Evolutionary conservation across 2,888 invertebrate species (phyloP), one percentile per base, ranked within the genome.

Genomic region (Drosophila sordidula): DNA sequence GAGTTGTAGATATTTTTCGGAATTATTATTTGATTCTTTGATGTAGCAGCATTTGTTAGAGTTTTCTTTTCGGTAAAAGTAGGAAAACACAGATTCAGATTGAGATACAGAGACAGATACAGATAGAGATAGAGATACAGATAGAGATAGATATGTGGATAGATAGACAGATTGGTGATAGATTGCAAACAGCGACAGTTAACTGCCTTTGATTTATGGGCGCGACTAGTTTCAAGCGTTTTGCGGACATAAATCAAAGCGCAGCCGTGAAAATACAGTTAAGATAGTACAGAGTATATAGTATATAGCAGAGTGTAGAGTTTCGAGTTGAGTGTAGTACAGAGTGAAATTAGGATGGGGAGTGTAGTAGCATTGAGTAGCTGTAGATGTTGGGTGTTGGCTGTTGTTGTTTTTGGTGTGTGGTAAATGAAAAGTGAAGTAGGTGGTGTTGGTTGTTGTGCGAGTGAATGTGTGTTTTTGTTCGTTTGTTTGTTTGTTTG

Each of bases 211-310:
- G 89, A 87, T 80, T 75, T 67, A 87, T 82, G 75, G 75, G 79
- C 82, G 80, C 79, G 91, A 91, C 91, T 91, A 91, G 91, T 90
- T 89, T 81, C 80, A 90, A 91, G 89, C 81, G 80, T 84, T 89
- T 87, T 79, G 74, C 78, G 78, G 54, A 69, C 83, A 87, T 77
- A 51, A 81, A 84, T 84, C 79, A 81, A 84, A 75, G 58, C 6
- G 57, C 70, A 67, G 81, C 65, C 75, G 54, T 70, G 62, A 65
- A 76, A 80, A 51, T 56, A 65, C 44, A 82, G 64, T 55, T 51
- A 29, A 47, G 56, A 66, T 38, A 70, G 22, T 29, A 39, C 42
- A 58, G 45, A 63, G 62, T 32, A 59, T 44, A 59, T 47, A 49
- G 26, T 42, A 51, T 32, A 32, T 29, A 29, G 26, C 22, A 70